Evolutionary conservation across 2,113 vertebrate species (phyloP).

Genomic region (Epinephelus lanceolatus): DNA sequence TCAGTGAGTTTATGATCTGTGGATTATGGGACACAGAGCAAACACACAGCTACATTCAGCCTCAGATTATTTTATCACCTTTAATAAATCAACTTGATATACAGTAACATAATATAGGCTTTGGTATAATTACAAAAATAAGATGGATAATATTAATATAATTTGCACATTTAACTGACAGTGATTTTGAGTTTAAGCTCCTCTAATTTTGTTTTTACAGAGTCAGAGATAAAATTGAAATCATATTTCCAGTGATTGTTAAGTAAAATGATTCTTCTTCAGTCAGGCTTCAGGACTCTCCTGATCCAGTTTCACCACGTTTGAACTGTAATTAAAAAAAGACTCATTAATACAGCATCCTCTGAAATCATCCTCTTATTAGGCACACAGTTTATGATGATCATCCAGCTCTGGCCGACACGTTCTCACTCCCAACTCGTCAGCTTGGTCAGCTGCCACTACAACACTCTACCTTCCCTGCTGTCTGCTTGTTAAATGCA

Average conservation of each 20-base stretch:
- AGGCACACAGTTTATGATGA: too few relatives aligned
- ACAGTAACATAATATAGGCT: not conserved
- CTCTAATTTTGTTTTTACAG: not conserved
- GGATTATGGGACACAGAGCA: not conserved
- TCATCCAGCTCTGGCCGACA: too few relatives aligned
- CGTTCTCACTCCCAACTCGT: too few relatives aligned
- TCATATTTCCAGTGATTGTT: not conserved
- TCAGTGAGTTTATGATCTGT: too few relatives aligned
- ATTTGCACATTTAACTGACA: not conserved
- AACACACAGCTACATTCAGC: not conserved
- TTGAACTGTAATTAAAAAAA: constrained; percentile 74
- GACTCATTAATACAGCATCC: not conserved
- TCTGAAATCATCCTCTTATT: not conserved
- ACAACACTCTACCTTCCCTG: too few relatives aligned
- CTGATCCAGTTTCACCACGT: constrained; percentile 72
- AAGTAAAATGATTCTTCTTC: constrained; percentile 5
- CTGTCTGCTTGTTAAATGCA: too few relatives aligned
- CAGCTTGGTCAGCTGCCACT: too few relatives aligned
- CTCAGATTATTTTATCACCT: not conserved
- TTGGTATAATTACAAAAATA: constrained; percentile 34
- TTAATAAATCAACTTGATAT: constrained; percentile 4
- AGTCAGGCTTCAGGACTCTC: constrained; percentile 62
- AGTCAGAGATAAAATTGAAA: constrained; percentile 2
- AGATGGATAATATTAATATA: not conserved
- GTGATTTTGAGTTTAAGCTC: not conserved